phyloP scores from a whole-genome alignment of 2,113 vertebrate genomes.

The Lepidothrix coronata region DNA sequence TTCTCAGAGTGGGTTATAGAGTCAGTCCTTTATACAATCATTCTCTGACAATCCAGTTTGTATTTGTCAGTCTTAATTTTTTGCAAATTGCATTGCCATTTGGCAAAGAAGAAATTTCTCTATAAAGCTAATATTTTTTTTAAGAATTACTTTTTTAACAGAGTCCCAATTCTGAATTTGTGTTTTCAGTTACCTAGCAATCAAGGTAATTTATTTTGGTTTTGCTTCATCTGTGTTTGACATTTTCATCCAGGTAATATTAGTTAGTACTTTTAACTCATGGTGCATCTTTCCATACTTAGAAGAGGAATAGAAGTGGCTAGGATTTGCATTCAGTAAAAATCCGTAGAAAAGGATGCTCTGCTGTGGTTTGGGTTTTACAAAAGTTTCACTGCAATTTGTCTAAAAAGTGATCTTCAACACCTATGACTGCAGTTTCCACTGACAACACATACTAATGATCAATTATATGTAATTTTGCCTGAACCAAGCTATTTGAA shows the following conservation, averaged over 20 bases:
- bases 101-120: background rate
- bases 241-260: background rate
- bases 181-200: background rate
- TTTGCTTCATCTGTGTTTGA: background rate
- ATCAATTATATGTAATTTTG: conserved; percentile 60
- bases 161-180: background rate
- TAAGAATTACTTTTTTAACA: background rate
- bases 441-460: conserved; percentile 41
- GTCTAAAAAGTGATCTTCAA: conserved; percentile 15
- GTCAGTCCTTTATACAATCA: background rate
- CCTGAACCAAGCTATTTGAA: conserved; percentile 47
- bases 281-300: background rate
- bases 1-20: background rate
- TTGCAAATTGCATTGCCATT: background rate
- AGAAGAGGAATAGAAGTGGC: background rate
- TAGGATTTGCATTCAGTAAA: background rate
- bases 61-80: conserved; percentile 26
- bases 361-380: background rate
- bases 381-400: background rate
- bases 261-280: background rate
- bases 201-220: background rate
- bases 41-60: background rate
- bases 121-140: background rate
- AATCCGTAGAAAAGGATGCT: background rate
- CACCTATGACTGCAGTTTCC: conserved; percentile 30